These are phyloP conservation scores for Drosophila aldrichi DNA, from an alignment of 2,888 invertebrate genomes.

Conservation along the genomic window DNA sequence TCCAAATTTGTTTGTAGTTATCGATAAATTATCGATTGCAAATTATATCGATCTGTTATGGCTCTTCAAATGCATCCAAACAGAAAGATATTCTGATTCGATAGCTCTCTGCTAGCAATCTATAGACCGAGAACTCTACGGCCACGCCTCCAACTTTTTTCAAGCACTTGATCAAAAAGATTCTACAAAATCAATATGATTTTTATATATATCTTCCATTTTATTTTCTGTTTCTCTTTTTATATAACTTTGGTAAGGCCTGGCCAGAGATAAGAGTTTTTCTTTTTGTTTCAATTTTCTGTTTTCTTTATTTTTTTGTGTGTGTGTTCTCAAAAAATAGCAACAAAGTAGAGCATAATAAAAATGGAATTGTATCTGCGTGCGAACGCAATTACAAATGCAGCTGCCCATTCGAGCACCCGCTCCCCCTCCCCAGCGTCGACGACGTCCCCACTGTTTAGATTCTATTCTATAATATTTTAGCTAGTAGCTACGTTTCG, in stretches of 20 bases:
- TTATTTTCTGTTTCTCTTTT: slow-evolving; percentile 2
- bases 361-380: slow-evolving; percentile 42
- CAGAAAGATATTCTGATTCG: background rate
- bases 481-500: slow-evolving; percentile 3
- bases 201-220: slow-evolving; percentile 11
- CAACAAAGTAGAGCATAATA: slow-evolving; percentile 23
- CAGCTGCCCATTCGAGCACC: slow-evolving; percentile 1
- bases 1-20: background rate
- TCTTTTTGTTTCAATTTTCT: background rate
- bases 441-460: slow-evolving; percentile 12
- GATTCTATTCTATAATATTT: slow-evolving; percentile 10
- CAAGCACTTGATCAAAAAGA: background rate
- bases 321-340: slow-evolving; percentile 17
- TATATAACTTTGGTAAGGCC: slow-evolving; percentile 40
- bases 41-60: rapidly evolving
- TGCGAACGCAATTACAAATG: slow-evolving; percentile 41
- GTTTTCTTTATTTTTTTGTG: slow-evolving; percentile 11
- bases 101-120: background rate
- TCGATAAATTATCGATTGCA: background rate
- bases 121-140: background rate
- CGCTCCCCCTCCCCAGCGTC: background rate
- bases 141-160: background rate
- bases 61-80: background rate
- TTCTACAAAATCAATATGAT: background rate
- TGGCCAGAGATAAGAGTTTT: slow-evolving; percentile 24